A percentile compares a stretch with the other conserved stretches of the same genome.
phyloP scores from a whole-genome alignment of 2,888 invertebrate genomes.

The Drosophila borborema region DNA sequence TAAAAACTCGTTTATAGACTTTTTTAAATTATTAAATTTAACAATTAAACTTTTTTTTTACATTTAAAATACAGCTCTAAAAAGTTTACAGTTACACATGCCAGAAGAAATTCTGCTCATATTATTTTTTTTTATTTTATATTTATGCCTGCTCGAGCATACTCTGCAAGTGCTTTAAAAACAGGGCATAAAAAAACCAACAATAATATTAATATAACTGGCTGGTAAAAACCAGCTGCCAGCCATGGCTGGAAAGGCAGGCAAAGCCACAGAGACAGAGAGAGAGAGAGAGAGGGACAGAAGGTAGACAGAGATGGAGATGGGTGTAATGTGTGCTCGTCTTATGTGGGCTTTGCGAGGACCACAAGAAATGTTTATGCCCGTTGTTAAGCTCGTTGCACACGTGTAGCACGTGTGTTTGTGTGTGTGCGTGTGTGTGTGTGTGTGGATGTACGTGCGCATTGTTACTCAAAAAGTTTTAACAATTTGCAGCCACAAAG shows the following conservation, averaged over 20 bases:
- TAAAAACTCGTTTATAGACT: not conserved
- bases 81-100: not conserved
- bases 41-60: not conserved
- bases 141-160: not conserved
- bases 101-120: not conserved
- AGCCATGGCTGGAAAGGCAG: not conserved
- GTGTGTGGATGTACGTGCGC: constrained; percentile 4
- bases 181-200: constrained; percentile 12
- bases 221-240: constrained; percentile 14
- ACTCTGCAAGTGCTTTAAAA: not conserved
- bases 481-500: constrained; percentile 43
- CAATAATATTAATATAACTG: constrained; percentile 28
- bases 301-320: not conserved
- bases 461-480: constrained; percentile 26
- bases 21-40: not conserved
- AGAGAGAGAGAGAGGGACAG: not conserved
- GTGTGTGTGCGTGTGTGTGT: not conserved
- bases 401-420: not conserved
- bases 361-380: constrained; percentile 48
- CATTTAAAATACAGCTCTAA: not conserved
- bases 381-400: constrained; percentile 37
- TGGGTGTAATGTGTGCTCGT: constrained; percentile 26
- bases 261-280: not conserved
- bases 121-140: not conserved
- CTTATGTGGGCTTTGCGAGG: constrained; percentile 43